A percentile compares a stretch with the other conserved stretches of the same genome.
phyloP scores from a whole-genome alignment of 2,797 vertebrate genomes.

The Mus spretus region DNA sequence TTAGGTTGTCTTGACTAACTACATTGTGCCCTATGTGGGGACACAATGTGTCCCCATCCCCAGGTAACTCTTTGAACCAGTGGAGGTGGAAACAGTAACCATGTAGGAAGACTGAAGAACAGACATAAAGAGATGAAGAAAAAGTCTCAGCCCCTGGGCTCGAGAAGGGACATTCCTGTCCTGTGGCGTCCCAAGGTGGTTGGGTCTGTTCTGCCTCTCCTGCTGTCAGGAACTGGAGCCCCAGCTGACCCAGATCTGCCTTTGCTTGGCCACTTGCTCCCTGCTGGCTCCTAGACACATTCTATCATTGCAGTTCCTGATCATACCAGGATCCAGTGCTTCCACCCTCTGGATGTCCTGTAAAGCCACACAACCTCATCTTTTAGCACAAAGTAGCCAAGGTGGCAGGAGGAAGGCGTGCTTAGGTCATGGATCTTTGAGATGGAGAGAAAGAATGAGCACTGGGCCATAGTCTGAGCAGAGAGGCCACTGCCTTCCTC shows the following conservation, averaged over 20 bases:
- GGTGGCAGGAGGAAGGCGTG: accelerated
- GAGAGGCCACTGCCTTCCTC: neutral
- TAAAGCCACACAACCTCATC: neutral
- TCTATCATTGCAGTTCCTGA: neutral
- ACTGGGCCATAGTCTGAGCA: accelerated
- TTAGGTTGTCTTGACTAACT: accelerated
- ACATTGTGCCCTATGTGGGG: accelerated
- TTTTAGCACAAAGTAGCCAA: neutral
- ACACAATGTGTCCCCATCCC: accelerated
- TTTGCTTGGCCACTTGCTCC: neutral
- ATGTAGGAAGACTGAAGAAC: neutral
- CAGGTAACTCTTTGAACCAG: neutral
- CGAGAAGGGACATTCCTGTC: accelerated
- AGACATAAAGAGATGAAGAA: neutral
- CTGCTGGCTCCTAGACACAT: neutral
- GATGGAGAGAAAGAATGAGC: neutral
- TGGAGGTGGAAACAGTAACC: neutral
- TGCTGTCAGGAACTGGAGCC: neutral
- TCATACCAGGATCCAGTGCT: neutral
- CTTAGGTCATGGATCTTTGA: neutral
- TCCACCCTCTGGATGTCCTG: neutral
- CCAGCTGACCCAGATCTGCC: slow-evolving; percentile 13
- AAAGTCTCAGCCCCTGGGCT: too few species aligned
- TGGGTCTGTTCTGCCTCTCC: neutral
- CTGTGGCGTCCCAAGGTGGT: too few species aligned